Percentiles rank a stretch among this genome's conserved stretches.
Conservation (phyloP, 2,113 vertebrate genomes). For the Ctenodactylus gundi region DNA sequence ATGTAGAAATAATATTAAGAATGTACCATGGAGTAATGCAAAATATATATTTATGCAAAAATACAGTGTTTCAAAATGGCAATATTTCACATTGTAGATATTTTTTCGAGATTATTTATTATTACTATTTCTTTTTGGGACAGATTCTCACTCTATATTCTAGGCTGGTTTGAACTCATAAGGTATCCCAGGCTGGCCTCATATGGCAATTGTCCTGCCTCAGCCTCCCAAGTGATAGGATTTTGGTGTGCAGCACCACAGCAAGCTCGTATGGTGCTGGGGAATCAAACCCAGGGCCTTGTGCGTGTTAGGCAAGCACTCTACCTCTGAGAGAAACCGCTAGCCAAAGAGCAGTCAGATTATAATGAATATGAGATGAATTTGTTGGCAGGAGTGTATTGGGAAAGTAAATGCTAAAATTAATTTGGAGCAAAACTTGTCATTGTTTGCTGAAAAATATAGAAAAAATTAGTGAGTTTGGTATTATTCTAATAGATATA, state of each 20-base stretch:
- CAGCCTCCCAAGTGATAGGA: too few relatives aligned
- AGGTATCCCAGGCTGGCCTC: too few relatives aligned
- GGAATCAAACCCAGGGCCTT: too few relatives aligned
- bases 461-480: neutral
- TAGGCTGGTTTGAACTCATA: too few relatives aligned
- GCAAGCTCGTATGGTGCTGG: too few relatives aligned
- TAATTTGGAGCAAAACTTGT: neutral
- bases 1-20: neutral
- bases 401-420: slow-evolving; percentile 26
- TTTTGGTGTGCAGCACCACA: too few relatives aligned
- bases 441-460: neutral
- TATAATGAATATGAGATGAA: neutral
- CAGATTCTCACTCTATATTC: too few relatives aligned
- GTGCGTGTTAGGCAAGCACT: too few relatives aligned
- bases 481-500: neutral
- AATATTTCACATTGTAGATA: neutral
- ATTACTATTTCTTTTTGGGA: too few relatives aligned
- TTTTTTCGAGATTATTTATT: slow-evolving; percentile 36
- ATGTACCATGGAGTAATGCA: neutral
- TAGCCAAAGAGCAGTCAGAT: too few relatives aligned
- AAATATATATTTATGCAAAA: neutral
- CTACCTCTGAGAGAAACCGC: too few relatives aligned
- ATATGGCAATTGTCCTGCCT: too few relatives aligned
- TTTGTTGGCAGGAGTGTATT: neutral
- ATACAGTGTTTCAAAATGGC: neutral